Conservation (phyloP, 1,140 invertebrate genomes). For the Cecropterus lyciades region DNA sequence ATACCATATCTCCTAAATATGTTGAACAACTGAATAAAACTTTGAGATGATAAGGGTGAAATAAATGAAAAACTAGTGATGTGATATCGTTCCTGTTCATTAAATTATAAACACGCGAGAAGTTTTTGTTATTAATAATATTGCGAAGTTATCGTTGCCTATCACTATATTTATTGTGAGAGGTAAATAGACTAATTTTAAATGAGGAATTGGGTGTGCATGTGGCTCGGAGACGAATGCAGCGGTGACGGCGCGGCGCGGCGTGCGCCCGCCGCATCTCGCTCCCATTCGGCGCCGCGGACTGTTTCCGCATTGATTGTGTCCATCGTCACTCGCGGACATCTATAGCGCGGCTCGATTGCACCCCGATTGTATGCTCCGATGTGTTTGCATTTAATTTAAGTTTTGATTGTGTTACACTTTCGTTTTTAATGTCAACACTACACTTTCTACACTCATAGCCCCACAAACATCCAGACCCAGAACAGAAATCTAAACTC, state of each 20-base stretch:
- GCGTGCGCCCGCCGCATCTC: conserved; percentile 62
- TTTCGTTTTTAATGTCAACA: too few relatives aligned
- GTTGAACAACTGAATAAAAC: too few relatives aligned
- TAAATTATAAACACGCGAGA: too few relatives aligned
- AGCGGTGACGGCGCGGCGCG: conserved; percentile 65
- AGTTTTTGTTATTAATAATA: background rate
- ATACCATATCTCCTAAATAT: too few relatives aligned
- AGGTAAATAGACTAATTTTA: conserved; percentile 50
- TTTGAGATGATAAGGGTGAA: too few relatives aligned
- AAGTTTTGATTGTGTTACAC: background rate
- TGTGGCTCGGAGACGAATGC: conserved; percentile 65
- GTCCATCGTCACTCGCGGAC: conserved; percentile 65
- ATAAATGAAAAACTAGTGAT: too few relatives aligned
- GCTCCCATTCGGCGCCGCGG: conserved; percentile 64
- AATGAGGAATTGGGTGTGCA: conserved; percentile 56
- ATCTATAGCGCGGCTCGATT: conserved; percentile 59
- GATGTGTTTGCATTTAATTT: conserved; percentile 3
- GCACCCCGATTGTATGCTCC: conserved; percentile 12
- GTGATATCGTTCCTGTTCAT: too few relatives aligned
- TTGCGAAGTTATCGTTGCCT: background rate
- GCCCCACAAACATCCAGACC: too few relatives aligned
- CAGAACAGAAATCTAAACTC: too few relatives aligned
- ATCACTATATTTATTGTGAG: conserved; percentile 16
- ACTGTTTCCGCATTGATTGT: conserved; percentile 75
- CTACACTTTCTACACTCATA: too few relatives aligned